Evolutionary conservation across 2,888 invertebrate genomes (phyloP).

Genomic region (Parnassius mnemosyne): DNA sequence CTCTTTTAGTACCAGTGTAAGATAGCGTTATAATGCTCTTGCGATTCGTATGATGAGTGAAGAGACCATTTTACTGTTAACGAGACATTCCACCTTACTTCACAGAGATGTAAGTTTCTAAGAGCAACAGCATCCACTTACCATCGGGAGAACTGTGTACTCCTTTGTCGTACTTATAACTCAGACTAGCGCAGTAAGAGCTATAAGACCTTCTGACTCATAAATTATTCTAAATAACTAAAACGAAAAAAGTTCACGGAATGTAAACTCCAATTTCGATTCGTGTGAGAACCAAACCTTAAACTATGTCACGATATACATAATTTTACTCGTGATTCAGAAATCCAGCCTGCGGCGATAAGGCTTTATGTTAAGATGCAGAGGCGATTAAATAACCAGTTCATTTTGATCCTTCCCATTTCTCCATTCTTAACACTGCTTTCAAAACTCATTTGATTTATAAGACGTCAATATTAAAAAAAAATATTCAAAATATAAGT

Average conservation of each 20-base stretch:
- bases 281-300: slow-evolving; percentile 6
- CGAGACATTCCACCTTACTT: no score
- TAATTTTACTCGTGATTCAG: slow-evolving; percentile 15
- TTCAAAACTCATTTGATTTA: slow-evolving; percentile 4
- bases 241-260: background rate
- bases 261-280: background rate
- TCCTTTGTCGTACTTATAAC: no score
- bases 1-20: no score
- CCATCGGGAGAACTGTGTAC: no score
- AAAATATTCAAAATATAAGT: no score
- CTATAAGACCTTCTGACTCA: no score
- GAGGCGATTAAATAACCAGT: slow-evolving; percentile 9
- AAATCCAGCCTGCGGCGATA: slow-evolving; percentile 18
- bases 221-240: background rate
- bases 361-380: slow-evolving; percentile 6
- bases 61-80: no score
- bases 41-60: no score
- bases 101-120: no score
- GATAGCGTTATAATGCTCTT: no score
- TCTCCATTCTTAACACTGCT: background rate
- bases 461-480: background rate
- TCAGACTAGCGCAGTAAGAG: no score
- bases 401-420: slow-evolving; percentile 3
- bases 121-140: no score
- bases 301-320: slow-evolving; percentile 12